Base-by-base conservation (phyloP, 2,888 invertebrate genomes). In the Oxystoma pomonae region DNA sequence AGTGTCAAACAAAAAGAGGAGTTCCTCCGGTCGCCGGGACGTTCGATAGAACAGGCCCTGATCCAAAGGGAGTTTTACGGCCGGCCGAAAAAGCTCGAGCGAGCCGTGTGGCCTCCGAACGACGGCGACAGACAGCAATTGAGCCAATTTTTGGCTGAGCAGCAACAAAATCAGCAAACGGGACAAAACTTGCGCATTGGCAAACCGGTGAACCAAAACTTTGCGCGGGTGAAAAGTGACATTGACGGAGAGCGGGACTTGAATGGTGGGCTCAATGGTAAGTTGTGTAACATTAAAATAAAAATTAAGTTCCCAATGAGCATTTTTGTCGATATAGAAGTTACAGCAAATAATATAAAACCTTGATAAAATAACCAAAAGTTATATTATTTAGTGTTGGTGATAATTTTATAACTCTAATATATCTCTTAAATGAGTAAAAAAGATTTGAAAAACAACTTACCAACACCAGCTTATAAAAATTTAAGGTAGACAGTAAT, bases 1-100 rank as follows among this genome's bases (percentile, higher is more conserved):
- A 93, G 91, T 75, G 88, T 92, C 74, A 93, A 94, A 76, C 92
- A 94, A 76, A 94, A 94, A 78, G 94, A 94, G 78, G 94, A 94
- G 73, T 95, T 95, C 80, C 83, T 95, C 64, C 86, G 89, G 76
- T 90, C 91, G 1, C 87, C 70, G 2, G 61, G 67, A 16, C 67
- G 67, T 55, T 52, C 74, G 1, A 81, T 83, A 59, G 71, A 72
- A 56, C 67, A 69, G 17, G 65, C 69, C 2, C 50, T 68, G 55
- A 85, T 87, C 52, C 86, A 86, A 65, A 84, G 87, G 59, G 91
- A 90, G 77, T 91, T 90, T 76, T 91, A 91, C 73, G 87, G 90
- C n/a, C 84, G 90, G 73, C 91, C 91, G 19, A 90, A 90, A 75
- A 90, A 89, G 75, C 79, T 92, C 66, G 88, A 88, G 70, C 87